A percentile compares a stretch with the other conserved stretches of the same genome.
These are phyloP conservation scores for Melanogrammus aeglefinus DNA, from an alignment of 2,797 vertebrate species.

Conservation along the genomic window DNA sequence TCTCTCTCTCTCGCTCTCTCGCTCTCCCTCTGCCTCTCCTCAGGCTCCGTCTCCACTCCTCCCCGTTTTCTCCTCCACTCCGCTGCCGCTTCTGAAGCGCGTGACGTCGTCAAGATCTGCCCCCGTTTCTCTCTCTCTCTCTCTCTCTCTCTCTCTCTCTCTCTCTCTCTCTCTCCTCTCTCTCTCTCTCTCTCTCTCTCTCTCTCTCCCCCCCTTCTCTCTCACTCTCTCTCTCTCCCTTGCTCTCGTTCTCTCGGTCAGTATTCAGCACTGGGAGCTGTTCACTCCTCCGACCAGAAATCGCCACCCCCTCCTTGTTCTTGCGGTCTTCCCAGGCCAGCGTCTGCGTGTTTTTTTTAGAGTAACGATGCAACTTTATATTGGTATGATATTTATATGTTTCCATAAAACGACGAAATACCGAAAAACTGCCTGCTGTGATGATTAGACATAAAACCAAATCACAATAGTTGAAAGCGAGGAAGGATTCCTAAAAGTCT, in stretches of 20 bases:
- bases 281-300: conserved; percentile 22
- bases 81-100: neutral
- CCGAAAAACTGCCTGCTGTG: too few relatives aligned
- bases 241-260: neutral
- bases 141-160: neutral
- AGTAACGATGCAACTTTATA: too few relatives aligned
- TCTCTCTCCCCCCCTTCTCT: too few relatives aligned
- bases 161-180: neutral
- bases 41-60: neutral
- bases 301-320: neutral
- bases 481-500: too few relatives aligned
- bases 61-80: neutral
- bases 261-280: conserved; percentile 82
- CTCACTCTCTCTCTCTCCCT: neutral
- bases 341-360: neutral
- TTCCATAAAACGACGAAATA: too few relatives aligned
- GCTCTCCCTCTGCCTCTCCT: neutral
- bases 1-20: conserved; percentile 40
- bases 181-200: neutral
- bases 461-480: too few relatives aligned
- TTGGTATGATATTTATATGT: too few relatives aligned
- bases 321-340: neutral
- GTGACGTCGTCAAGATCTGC: conserved; percentile 4
- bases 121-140: neutral
- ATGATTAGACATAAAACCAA: too few relatives aligned